phyloP scores from a whole-genome alignment of 2,888 invertebrate genomes.

The Chelonus formosanus region DNA sequence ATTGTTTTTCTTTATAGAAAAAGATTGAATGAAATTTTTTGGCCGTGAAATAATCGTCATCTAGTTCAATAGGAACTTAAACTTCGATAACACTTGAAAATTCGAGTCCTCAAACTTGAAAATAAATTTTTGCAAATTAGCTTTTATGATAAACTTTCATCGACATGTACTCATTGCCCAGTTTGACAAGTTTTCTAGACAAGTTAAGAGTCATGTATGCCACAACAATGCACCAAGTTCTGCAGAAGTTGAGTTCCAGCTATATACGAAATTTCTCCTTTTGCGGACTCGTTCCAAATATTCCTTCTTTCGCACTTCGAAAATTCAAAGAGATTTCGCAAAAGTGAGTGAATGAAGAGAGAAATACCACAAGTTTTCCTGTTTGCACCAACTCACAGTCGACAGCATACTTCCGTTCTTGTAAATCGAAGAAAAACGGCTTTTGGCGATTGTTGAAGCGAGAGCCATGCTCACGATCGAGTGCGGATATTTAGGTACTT shows the following conservation, averaged over 20 bases:
- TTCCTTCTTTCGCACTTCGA: conserved; percentile 1
- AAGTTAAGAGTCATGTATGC: conserved; percentile 52
- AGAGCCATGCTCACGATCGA: conserved; percentile 24
- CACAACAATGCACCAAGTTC: conserved; percentile 60
- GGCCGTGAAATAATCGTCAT: too few relatives aligned
- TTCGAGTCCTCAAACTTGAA: not conserved
- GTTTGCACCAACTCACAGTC: conserved; percentile 25
- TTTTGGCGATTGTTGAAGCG: conserved; percentile 33
- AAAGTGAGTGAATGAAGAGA: conserved; percentile 15
- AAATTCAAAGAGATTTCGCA: conserved; percentile 27
- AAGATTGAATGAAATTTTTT: too few relatives aligned
- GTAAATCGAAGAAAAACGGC: conserved; percentile 35
- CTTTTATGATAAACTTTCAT: conserved; percentile 10
- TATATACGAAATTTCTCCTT: not conserved
- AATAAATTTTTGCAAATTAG: not conserved
- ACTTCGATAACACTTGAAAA: too few relatives aligned
- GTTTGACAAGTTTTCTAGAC: conserved; percentile 38
- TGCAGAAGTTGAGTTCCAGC: conserved; percentile 47
- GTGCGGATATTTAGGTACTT: conserved; percentile 33
- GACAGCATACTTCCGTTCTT: conserved; percentile 27
- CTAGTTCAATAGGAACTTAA: too few relatives aligned
- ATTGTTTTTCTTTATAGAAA: too few relatives aligned
- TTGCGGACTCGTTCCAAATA: not conserved
- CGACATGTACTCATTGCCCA: conserved; percentile 16
- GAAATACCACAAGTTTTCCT: conserved; percentile 25